phyloP scores from a whole-genome alignment of 2,888 invertebrate genomes.

The Ellobium chinense region DNA sequence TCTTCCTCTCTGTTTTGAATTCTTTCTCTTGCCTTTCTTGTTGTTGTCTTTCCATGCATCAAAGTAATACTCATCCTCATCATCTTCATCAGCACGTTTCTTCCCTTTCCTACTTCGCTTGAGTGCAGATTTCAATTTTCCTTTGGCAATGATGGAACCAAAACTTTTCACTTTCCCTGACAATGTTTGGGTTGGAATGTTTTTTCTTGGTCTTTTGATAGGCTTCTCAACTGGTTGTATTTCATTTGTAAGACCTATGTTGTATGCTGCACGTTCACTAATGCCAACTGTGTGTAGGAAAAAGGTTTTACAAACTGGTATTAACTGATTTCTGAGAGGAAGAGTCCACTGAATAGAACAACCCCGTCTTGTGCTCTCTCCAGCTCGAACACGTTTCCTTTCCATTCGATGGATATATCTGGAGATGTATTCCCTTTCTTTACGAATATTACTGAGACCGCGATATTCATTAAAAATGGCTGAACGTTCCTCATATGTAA shows the following conservation, averaged over 20 bases:
- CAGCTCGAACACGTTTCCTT: slow-evolving; percentile 1
- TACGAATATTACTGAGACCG: slow-evolving; percentile 10
- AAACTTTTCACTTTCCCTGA: not conserved
- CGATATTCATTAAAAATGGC: slow-evolving; percentile 24
- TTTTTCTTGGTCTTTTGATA: not conserved
- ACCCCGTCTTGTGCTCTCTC: slow-evolving; percentile 6
- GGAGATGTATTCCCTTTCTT: slow-evolving; percentile 17
- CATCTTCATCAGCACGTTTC: not conserved
- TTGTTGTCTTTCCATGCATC: not conserved
- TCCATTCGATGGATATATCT: slow-evolving; percentile 1
- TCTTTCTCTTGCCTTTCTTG: not conserved
- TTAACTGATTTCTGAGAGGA: not conserved
- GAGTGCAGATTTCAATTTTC: slow-evolving; percentile 4
- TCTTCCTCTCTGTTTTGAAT: not conserved
- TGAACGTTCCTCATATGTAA: slow-evolving; percentile 2
- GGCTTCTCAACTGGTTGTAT: not conserved
- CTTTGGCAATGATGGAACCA: slow-evolving; percentile 7
- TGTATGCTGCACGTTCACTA: slow-evolving; percentile 13
- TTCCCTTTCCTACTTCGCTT: not conserved
- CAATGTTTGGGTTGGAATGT: not conserved
- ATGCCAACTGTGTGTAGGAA: slow-evolving; percentile 27
- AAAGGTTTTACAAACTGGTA: slow-evolving; percentile 31
- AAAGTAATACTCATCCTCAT: not conserved
- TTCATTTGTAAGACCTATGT: slow-evolving; percentile 11
- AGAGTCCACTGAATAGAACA: slow-evolving; percentile 32